Evolutionary conservation across 2,888 invertebrate species (phyloP).

Genomic region (Thalpophila matura): DNA sequence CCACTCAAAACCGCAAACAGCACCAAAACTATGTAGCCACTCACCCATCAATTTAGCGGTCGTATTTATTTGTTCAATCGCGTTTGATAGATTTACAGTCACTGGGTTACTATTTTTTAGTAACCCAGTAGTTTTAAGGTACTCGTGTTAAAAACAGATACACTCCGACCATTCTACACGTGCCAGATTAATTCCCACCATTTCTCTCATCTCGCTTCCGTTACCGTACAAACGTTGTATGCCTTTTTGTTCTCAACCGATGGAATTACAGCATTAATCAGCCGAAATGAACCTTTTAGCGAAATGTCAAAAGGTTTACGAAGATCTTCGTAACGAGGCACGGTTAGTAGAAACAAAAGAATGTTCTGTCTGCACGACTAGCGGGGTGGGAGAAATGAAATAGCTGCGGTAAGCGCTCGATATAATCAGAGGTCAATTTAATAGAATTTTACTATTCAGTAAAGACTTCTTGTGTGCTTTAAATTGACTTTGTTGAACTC

Average conservation of each 20-base stretch:
- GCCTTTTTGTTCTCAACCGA: slow-evolving; percentile 81
- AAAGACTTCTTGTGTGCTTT: slow-evolving; percentile 28
- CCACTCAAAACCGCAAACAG: slow-evolving; percentile 28
- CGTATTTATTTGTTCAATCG: slow-evolving; percentile 49
- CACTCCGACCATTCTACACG: slow-evolving; percentile 74
- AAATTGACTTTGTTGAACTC: slow-evolving; percentile 35
- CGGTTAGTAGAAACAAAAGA: slow-evolving; percentile 85
- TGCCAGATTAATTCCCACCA: slow-evolving; percentile 82
- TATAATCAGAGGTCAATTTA: slow-evolving; percentile 48
- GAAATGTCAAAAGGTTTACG: slow-evolving; percentile 87
- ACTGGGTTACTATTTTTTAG: slow-evolving; percentile 30
- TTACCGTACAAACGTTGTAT: slow-evolving; percentile 80
- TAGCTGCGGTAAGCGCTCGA: slow-evolving; percentile 66
- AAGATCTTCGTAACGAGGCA: slow-evolving; percentile 80
- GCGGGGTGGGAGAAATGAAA: slow-evolving; percentile 66
- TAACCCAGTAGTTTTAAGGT: no score
- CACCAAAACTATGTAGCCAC: slow-evolving; percentile 34
- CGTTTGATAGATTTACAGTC: slow-evolving; percentile 47
- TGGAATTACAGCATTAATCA: slow-evolving; percentile 88
- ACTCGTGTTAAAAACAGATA: slow-evolving; percentile 77
- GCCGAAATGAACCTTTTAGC: slow-evolving; percentile 87
- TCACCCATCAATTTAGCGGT: slow-evolving; percentile 53
- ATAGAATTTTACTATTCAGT: slow-evolving; percentile 26
- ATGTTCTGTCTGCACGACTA: slow-evolving; percentile 72
- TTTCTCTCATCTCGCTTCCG: slow-evolving; percentile 79